A percentile compares a stretch with the other conserved stretches of the same genome.
phyloP scores from a whole-genome alignment of 1,140 invertebrate genomes.

The Orchestia grillus region DNA sequence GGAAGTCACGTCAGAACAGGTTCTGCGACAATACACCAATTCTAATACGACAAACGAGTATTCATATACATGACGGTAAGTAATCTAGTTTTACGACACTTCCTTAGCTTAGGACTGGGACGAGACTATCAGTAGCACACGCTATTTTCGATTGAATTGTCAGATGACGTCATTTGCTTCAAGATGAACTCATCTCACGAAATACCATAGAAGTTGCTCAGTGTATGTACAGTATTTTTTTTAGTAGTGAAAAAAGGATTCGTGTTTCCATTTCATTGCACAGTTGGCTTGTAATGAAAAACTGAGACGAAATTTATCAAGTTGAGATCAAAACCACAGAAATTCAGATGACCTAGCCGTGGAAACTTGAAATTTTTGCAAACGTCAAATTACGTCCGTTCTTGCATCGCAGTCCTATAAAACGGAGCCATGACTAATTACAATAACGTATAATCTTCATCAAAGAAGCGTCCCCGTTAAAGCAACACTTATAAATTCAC shows the following conservation, averaged over 20 bases:
- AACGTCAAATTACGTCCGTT: constrained; percentile 3
- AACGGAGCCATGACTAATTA: constrained; percentile 12
- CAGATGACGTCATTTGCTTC: neutral
- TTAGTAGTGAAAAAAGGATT: neutral
- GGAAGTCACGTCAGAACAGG: neutral
- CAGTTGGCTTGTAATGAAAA: neutral
- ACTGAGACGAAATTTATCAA: neutral
- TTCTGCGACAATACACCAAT: neutral
- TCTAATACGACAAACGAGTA: neutral
- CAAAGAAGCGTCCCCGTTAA: neutral
- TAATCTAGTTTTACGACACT: neutral
- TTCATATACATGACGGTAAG: neutral
- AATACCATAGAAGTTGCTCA: neutral
- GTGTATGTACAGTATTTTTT: neutral
- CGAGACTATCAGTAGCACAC: neutral
- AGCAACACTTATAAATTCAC: neutral
- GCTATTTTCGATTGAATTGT: neutral
- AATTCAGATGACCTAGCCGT: neutral
- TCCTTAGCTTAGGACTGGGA: neutral
- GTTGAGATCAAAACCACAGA: neutral
- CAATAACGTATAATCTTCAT: neutral
- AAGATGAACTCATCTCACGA: neutral
- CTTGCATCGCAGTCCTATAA: neutral
- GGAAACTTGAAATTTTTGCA: neutral
- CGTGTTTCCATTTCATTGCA: neutral